Base-by-base conservation (phyloP, 2,797 vertebrate species). In the Menidia menidia region DNA sequence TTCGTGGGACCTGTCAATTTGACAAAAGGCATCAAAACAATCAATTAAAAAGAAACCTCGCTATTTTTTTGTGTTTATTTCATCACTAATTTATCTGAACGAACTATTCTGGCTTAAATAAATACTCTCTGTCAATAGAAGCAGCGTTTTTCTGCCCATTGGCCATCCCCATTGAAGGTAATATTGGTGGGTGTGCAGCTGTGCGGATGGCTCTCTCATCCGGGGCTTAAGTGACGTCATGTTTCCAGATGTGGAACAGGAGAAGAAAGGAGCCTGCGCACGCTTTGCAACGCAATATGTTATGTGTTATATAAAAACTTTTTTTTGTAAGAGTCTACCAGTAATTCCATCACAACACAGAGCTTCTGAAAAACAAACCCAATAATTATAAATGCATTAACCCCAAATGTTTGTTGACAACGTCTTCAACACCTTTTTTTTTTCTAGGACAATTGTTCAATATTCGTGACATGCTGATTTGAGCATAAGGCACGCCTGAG, bases 221-320 rank as follows among this genome's bases (percentile, higher is more conserved):
- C 89, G 73, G 87, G 89, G 75, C 71, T 82, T 88, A 71, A 61
- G 79, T 91, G 91, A 94, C 86, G 92, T 87, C 92, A 93, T 87
- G 88, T 93, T 92, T 94, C 93, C 93, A 94, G 92, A 94, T 94
- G 93, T 93, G 92, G 73, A 87, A 82, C 79, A 78, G 60, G 64
- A 51, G 42, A 25, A 15, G 8, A 3, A 64, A 79, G 57, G 48
- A 63, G 42, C 9, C 15, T 35, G 31, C 32, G 58, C 64, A 69
- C 66, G 54, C 66, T 55, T 6, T 1, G 25, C 25, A 25, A 25
- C 25, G 25, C 2, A 25, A 25, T 25, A 25, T 25, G 25, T 25
- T 25, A 25, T 25, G 25, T 25, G 25, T 25, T 25, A 25, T 25
- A 25, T 25, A 25, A 25, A 25, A 25, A 25, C 25, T 25, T 25